Evolutionary conservation across 1,140 invertebrate genomes (phyloP).

Genomic region (Diorhabda sublineata): DNA sequence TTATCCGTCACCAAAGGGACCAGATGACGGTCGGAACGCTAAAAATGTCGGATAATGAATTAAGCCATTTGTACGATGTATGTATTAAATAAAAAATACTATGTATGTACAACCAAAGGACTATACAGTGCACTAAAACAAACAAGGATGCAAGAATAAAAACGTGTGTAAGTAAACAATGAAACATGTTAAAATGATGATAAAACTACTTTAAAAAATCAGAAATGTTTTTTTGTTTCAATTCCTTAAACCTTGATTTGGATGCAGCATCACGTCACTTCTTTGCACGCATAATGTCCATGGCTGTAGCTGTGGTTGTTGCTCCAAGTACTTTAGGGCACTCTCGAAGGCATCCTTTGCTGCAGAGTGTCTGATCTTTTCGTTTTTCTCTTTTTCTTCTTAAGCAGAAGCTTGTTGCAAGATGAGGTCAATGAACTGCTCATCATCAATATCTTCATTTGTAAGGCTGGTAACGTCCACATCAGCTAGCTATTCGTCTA

Average conservation of each 20-base stretch:
- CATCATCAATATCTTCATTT: slow-evolving; percentile 4
- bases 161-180: background rate
- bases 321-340: slow-evolving; percentile 3
- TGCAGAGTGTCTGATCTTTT: background rate
- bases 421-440: background rate
- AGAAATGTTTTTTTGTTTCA: background rate
- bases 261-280: background rate
- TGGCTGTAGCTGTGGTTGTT: background rate
- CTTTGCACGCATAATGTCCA: background rate
- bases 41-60: background rate
- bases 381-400: slow-evolving; percentile 3
- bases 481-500: background rate
- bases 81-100: too few relatives aligned
- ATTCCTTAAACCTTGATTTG: background rate
- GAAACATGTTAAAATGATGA: background rate
- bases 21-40: background rate
- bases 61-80: background rate
- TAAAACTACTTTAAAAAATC: background rate
- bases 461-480: slow-evolving; percentile 1
- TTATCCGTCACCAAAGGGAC: background rate
- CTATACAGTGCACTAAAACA: background rate
- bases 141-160: background rate
- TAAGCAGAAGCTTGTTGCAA: background rate
- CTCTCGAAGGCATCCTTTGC: background rate
- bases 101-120: too few relatives aligned